phyloP scores from a whole-genome alignment of 2,888 invertebrate genomes.

The Epinotia ramella region DNA sequence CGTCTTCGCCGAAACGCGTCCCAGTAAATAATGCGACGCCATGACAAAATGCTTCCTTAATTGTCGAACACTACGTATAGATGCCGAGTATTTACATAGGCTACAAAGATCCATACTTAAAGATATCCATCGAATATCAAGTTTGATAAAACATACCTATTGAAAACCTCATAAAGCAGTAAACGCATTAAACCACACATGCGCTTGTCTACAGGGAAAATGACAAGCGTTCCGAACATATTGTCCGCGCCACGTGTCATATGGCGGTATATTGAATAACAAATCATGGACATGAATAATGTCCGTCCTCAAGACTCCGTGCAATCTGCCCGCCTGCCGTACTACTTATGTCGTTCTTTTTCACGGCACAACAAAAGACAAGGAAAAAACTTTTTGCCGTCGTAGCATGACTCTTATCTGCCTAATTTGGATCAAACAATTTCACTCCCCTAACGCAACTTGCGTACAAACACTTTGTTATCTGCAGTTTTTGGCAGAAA shows the following conservation, averaged over 20 bases:
- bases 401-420: conserved; percentile 76
- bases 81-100: no score
- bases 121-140: not conserved
- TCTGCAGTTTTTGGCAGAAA: conserved; percentile 80
- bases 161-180: conserved; percentile 49
- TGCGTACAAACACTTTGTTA: conserved; percentile 77
- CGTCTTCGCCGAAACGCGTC: conserved; percentile 66
- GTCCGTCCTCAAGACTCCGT: conserved; percentile 48
- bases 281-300: conserved; percentile 57
- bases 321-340: conserved; percentile 50
- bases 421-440: conserved; percentile 82
- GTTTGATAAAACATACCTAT: conserved; percentile 22
- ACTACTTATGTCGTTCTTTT: conserved; percentile 56
- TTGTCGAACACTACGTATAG: not conserved
- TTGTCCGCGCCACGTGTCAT: conserved; percentile 50
- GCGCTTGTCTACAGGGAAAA: conserved; percentile 55
- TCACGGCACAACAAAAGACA: conserved; percentile 59
- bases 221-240: conserved; percentile 57
- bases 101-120: no score
- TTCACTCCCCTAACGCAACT: conserved; percentile 75
- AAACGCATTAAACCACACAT: conserved; percentile 60
- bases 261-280: conserved; percentile 60
- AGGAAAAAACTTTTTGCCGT: conserved; percentile 71
- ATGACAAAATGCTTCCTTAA: conserved; percentile 26
- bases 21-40: conserved; percentile 70